phyloP scores from a whole-genome alignment of 2,113 vertebrate genomes.

The Oceanites oceanicus region DNA sequence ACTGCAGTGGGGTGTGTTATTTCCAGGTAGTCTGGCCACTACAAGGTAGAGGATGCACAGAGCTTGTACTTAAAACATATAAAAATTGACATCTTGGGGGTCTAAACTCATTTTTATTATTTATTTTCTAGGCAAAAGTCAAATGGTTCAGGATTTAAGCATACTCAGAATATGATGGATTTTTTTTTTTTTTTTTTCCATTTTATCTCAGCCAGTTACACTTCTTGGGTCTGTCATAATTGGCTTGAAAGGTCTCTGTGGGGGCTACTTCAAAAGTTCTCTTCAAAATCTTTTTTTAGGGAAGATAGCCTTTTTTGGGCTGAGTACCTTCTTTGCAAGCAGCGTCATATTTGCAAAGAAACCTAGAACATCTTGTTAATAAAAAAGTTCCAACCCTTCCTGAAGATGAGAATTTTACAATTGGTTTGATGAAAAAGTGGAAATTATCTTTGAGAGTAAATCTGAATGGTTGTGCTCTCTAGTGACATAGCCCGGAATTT shows the following conservation, averaged over 20 bases:
- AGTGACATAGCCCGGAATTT: neutral
- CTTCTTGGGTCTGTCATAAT: neutral
- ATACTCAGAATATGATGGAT: neutral
- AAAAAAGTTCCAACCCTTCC: neutral
- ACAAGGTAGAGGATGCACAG: neutral
- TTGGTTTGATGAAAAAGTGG: neutral
- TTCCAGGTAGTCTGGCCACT: neutral
- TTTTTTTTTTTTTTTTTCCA: neutral
- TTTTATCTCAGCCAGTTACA: neutral
- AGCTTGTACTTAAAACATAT: neutral
- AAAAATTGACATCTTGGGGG: neutral
- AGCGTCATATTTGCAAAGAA: neutral
- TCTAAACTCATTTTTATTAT: neutral
- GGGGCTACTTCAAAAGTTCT: neutral
- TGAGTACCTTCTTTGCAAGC: neutral
- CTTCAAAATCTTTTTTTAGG: neutral
- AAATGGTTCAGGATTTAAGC: neutral
- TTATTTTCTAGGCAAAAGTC: neutral
- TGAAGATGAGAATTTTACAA: neutral
- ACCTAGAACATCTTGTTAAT: neutral
- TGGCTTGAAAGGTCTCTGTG: neutral
- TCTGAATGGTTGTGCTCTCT: neutral
- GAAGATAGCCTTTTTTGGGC: neutral
- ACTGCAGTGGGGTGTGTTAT: neutral
- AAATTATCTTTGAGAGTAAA: neutral